These are phyloP conservation scores for Asbolus verrucosus DNA, from an alignment of 1,140 invertebrate species.

Conservation along the genomic window DNA sequence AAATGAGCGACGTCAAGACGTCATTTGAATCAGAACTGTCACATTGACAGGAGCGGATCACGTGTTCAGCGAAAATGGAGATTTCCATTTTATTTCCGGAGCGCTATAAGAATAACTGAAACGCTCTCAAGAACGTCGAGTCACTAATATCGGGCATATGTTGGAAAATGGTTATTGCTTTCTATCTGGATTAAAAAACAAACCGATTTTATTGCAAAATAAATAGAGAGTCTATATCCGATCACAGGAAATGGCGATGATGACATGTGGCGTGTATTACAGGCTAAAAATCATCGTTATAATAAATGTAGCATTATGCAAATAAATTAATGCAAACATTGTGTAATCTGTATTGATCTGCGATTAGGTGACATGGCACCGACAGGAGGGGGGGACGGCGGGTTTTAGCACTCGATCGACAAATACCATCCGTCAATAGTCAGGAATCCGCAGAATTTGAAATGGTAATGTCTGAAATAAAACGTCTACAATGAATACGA, in stretches of 20 bases:
- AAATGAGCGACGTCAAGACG: too few relatives aligned
- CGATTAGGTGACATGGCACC: conserved; percentile 10
- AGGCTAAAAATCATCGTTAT: conserved; percentile 20
- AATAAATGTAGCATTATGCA: conserved; percentile 28
- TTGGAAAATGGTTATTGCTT: neutral
- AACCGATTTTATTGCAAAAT: conserved; percentile 12
- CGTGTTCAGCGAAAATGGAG: too few relatives aligned
- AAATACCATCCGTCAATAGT: conserved; percentile 10
- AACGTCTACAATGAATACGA: conserved; percentile 5
- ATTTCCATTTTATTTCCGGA: neutral
- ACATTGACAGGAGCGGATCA: too few relatives aligned
- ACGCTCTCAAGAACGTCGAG: neutral
- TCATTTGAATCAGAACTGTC: too few relatives aligned
- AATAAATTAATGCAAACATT: conserved; percentile 37
- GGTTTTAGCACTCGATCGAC: conserved; percentile 2
- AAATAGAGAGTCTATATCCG: conserved; percentile 15
- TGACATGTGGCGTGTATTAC: conserved; percentile 23
- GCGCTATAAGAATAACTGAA: neutral
- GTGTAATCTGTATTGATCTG: conserved; percentile 28
- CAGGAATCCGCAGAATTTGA: conserved; percentile 15
- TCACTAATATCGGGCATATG: neutral
- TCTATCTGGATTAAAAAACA: conserved; percentile 21
- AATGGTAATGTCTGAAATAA: conserved; percentile 18
- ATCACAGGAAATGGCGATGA: conserved; percentile 14
- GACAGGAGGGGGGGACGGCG: neutral